Evolutionary conservation across 2,888 invertebrate genomes (phyloP).

Genomic region (Leptinotarsa haldemani): DNA sequence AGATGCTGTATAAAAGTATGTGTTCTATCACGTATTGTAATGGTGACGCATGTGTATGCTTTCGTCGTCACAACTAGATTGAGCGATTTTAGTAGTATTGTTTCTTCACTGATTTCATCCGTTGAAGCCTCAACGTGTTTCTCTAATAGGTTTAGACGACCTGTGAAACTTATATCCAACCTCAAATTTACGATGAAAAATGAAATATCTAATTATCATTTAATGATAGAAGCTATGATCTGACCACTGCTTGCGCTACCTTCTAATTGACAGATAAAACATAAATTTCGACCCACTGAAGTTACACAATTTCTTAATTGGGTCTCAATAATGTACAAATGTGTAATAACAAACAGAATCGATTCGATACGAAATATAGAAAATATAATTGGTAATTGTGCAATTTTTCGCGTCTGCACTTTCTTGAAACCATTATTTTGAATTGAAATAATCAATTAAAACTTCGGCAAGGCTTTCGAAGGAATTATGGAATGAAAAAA

Average conservation of each 20-base stretch:
- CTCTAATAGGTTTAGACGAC: background rate
- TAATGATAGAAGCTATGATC: conserved; percentile 12
- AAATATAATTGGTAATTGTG: conserved; percentile 10
- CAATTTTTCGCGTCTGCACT: conserved; percentile 5
- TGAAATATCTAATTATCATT: conserved; percentile 11
- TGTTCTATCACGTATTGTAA: no score
- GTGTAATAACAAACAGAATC: conserved; percentile 14
- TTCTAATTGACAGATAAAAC: conserved; percentile 12
- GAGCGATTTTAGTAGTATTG: no score
- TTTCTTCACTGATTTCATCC: no score
- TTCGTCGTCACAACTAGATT: no score
- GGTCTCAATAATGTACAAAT: conserved; percentile 6
- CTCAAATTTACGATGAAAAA: background rate
- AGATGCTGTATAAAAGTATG: no score
- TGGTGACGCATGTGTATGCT: no score
- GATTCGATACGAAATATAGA: conserved; percentile 7
- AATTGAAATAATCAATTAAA: background rate
- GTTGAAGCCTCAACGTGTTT: background rate
- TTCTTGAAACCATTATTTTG: background rate
- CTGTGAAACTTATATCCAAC: background rate
- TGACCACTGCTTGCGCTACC: conserved; percentile 16
- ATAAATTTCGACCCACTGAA: conserved; percentile 10
- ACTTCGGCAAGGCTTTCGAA: background rate
- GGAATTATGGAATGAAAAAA: background rate
- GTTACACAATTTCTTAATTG: conserved; percentile 7